phyloP scores from a whole-genome alignment of 2,888 invertebrate species.

The Schrankia costaestrigalis region DNA sequence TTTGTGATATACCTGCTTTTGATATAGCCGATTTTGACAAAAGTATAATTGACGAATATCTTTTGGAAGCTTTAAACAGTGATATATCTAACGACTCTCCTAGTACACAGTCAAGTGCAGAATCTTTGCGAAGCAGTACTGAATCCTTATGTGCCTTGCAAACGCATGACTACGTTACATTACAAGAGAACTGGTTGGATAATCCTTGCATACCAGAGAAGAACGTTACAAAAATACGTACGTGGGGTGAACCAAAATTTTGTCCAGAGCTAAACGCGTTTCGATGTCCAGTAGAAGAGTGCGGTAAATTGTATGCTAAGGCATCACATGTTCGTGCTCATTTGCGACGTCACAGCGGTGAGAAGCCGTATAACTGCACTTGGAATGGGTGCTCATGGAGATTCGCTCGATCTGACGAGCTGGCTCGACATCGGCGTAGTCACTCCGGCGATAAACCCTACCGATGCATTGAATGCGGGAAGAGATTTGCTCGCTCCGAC shows the following conservation, averaged over 20 bases:
- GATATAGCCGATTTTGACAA: conserved; percentile 69
- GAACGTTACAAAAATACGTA: conserved; percentile 44
- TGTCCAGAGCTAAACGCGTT: conserved; percentile 80
- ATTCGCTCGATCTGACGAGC: conserved; percentile 96
- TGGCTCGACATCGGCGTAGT: conserved; percentile 95
- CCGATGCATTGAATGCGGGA: conserved; percentile 91
- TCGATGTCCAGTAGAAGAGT: conserved; percentile 85
- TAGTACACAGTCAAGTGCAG: conserved; percentile 40
- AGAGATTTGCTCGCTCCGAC: conserved; percentile 95
- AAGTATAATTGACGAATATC: conserved; percentile 64
- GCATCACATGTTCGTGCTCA: conserved; percentile 95
- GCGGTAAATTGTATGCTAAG: conserved; percentile 92
- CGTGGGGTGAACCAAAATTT: conserved; percentile 68
- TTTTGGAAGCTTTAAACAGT: conserved; percentile 58
- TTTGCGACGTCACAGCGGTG: conserved; percentile 90
- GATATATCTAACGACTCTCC: conserved; percentile 54
- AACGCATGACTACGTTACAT: conserved; percentile 40
- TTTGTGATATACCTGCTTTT: conserved; percentile 52
- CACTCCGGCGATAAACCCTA: conserved; percentile 98
- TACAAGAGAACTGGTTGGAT: conserved; percentile 35
- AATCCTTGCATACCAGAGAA: conserved; percentile 31
- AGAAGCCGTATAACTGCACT: conserved; percentile 86
- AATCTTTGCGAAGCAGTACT: conserved; percentile 36
- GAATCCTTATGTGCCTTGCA: conserved; percentile 51
- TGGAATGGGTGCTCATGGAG: conserved; percentile 94